These are phyloP conservation scores for Gymnarchus niloticus DNA, from an alignment of 2,113 vertebrate species.

Conservation along the genomic window DNA sequence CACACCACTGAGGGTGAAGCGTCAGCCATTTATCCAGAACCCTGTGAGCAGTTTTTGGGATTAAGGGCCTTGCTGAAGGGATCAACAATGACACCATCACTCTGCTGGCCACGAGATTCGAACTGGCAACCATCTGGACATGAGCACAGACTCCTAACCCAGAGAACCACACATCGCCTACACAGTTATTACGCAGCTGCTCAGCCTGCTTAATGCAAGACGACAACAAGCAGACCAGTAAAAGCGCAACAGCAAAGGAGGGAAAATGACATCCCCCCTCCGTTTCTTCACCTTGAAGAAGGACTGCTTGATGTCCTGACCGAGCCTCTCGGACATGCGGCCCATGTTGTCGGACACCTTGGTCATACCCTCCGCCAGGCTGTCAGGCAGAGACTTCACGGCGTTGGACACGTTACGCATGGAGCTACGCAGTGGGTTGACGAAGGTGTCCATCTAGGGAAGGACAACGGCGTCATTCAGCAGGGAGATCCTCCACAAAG, in stretches of 20 bases:
- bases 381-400: conserved; percentile 94
- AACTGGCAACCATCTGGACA: too few species aligned
- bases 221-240: too few species aligned
- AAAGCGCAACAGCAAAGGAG: neutral
- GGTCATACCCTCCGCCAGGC: conserved; percentile 94
- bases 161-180: too few species aligned
- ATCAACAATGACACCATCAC: too few species aligned
- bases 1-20: too few species aligned
- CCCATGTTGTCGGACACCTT: conserved; percentile 98
- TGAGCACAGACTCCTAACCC: too few species aligned
- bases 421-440: conserved; percentile 95
- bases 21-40: too few species aligned
- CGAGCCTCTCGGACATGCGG: conserved; percentile 91
- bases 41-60: too few species aligned
- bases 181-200: too few species aligned
- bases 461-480: neutral
- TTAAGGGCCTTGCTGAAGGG: too few species aligned
- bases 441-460: conserved; percentile 93
- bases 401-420: conserved; percentile 98
- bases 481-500: neutral
- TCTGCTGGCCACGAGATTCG: too few species aligned
- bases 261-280: neutral
- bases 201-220: too few species aligned
- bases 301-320: conserved; percentile 94
- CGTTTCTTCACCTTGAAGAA: conserved; percentile 82